Evolutionary conservation across 2,888 invertebrate genomes (phyloP), one percentile per base, ranked within the genome.

Genomic region (Pollenia angustigena): DNA sequence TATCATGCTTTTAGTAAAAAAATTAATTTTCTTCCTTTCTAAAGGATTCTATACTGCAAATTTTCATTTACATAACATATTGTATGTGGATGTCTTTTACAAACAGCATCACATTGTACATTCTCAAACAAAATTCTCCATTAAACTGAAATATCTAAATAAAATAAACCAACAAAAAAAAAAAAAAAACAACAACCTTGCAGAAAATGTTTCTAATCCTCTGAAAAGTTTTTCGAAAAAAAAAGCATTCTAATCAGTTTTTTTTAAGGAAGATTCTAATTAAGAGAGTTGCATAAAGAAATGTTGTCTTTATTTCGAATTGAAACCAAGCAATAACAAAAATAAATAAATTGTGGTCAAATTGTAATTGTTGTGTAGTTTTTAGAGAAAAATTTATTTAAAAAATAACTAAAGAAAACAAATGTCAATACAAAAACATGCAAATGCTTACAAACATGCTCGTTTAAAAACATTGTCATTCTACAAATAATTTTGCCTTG

Each of bases 321-420:
- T 52, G 16, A 12, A 71, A 46, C 44, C 14, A 52, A 71, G 52
- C 42, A 18, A 11, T 3, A 42, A 46, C 8, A n/a, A 6, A 60
- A 44, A 62, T n/a, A 74, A 56, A 60, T 52, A 46, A 52, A 69
- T 75, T 82, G 75, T 82, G 81, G 81, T 32, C 32, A 32, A 32
- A 32, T 32, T 32, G 4, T 32, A 6, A 32, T 32, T 32, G 32
- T 32, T 72, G 60, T 82, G 60, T 14, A 69, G 68, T 42, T 82
- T 46, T 82, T 82, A 9, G 44, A 44, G 32, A 11, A 42, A 44
- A 12, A 11, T 56, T 74, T 54, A 2, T 62, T 14, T 18, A 42
- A 14, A 8, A 42, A 44, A 58, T 58, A 78, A 12, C 9, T 8
- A 58, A 69, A 23, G 23, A 69, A 60, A 12, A 60, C 0, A 9